phyloP scores from a whole-genome alignment of 2,888 invertebrate species.

The Nomada fabriciana region DNA sequence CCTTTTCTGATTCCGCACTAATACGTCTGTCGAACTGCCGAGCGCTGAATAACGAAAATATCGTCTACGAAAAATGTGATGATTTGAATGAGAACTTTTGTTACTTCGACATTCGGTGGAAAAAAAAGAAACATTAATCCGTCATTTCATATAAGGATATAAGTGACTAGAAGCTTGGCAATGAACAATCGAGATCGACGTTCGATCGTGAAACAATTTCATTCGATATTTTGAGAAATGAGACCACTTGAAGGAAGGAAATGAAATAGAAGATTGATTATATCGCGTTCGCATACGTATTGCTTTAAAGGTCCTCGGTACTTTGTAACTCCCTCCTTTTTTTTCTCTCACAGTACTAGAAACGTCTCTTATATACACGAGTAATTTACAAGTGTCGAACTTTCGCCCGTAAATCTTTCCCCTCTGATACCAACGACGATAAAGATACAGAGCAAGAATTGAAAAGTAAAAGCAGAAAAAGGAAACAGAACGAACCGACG shows the following conservation, averaged over 20 bases:
- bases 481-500: neutral
- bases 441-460: conserved; percentile 20
- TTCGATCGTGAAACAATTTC: neutral
- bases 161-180: conserved; percentile 57
- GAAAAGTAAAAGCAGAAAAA: neutral
- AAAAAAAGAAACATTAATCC: neutral
- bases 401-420: conserved; percentile 76
- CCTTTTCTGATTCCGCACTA: conserved; percentile 22
- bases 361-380: conserved; percentile 76
- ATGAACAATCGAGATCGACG: conserved; percentile 12
- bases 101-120: neutral
- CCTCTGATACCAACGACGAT: conserved; percentile 77
- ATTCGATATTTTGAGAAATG: neutral
- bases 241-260: neutral
- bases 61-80: neutral
- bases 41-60: neutral
- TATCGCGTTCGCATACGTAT: conserved; percentile 28
- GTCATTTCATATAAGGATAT: conserved; percentile 25
- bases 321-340: conserved; percentile 40
- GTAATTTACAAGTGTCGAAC: conserved; percentile 79
- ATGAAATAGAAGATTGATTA: conserved; percentile 30
- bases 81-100: neutral
- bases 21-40: conserved; percentile 26
- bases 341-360: conserved; percentile 41
- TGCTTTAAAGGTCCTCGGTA: conserved; percentile 47